Evolutionary conservation across 1,140 invertebrate species (phyloP).

Genomic region (Arctopsyche grandis): DNA sequence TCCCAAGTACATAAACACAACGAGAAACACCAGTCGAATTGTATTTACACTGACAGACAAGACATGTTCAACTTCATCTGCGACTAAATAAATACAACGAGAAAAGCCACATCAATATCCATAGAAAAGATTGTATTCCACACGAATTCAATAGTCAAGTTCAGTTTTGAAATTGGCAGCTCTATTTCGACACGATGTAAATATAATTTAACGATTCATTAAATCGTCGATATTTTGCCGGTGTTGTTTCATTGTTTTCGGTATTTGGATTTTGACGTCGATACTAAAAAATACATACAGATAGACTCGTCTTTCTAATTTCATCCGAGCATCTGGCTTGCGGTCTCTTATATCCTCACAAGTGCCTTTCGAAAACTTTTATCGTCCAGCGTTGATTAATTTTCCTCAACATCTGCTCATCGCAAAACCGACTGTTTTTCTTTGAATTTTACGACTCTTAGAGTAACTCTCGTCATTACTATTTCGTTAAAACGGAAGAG

Average conservation of each 20-base stretch:
- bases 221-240: neutral
- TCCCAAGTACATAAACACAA: too few relatives aligned
- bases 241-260: neutral
- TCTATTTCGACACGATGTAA: too few relatives aligned
- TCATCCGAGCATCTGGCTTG: conserved; percentile 16
- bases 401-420: conserved; percentile 29
- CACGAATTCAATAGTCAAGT: too few relatives aligned
- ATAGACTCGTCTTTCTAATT: conserved; percentile 1
- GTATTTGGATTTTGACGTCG: neutral
- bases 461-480: conserved; percentile 23
- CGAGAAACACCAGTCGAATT: too few relatives aligned
- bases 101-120: too few relatives aligned
- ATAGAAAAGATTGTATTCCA: too few relatives aligned
- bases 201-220: conserved; percentile 10
- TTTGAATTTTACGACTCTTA: conserved; percentile 24
- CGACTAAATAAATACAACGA: too few relatives aligned
- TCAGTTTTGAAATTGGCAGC: too few relatives aligned
- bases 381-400: conserved; percentile 8
- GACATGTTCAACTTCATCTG: too few relatives aligned
- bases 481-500: neutral
- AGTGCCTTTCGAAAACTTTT: conserved; percentile 22
- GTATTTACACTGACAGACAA: too few relatives aligned
- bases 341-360: conserved; percentile 26
- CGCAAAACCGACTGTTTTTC: conserved; percentile 19
- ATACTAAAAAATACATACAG: neutral